A percentile compares a stretch with the other conserved stretches of the same genome.
Conservation (phyloP, 1,140 invertebrate species). For the Marisa cornuarietis region DNA sequence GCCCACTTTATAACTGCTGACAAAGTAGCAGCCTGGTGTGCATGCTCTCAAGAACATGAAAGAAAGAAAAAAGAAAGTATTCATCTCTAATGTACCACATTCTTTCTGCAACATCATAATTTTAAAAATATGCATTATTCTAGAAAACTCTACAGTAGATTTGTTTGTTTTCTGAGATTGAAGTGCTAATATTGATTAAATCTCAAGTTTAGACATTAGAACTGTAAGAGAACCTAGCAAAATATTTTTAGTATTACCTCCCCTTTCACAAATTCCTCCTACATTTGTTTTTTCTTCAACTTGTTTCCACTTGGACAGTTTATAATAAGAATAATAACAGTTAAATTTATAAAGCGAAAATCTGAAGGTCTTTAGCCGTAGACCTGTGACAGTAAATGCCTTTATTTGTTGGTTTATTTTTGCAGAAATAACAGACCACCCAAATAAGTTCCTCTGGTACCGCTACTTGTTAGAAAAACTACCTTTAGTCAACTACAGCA, state of each 20-base stretch:
- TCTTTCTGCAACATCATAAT: too few relatives aligned
- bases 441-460: slow-evolving; percentile 57
- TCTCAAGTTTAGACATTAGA: not conserved
- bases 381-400: too few relatives aligned
- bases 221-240: not conserved
- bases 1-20: too few relatives aligned
- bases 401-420: slow-evolving; percentile 4
- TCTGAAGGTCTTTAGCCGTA: not conserved
- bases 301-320: not conserved
- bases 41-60: too few relatives aligned
- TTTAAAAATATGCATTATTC: too few relatives aligned
- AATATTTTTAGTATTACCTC: not conserved
- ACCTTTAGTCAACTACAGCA: slow-evolving; percentile 76
- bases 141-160: too few relatives aligned
- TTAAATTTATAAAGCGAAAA: not conserved
- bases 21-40: too few relatives aligned
- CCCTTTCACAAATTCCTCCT: not conserved
- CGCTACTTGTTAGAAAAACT: slow-evolving; percentile 75
- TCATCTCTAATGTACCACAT: too few relatives aligned
- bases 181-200: not conserved
- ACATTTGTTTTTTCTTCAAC: not conserved
- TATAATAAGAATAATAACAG: not conserved
- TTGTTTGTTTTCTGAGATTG: too few relatives aligned
- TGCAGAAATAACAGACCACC: slow-evolving; percentile 42
- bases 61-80: too few relatives aligned